These are phyloP conservation scores for Onthophagus sagittarius DNA, from an alignment of 2,888 invertebrate genomes.

Conservation along the genomic window DNA sequence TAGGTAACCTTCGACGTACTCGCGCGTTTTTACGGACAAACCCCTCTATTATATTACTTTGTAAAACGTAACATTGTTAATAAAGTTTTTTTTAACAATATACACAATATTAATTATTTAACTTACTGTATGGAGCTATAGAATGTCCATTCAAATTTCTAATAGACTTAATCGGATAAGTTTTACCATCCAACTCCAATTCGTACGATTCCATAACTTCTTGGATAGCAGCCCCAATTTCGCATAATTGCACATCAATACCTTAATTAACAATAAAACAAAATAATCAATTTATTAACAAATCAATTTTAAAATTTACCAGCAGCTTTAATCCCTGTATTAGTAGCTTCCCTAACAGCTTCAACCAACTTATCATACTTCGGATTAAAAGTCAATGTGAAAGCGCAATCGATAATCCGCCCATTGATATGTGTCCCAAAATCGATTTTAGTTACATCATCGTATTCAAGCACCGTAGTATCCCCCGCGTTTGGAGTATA, in stretches of 20 bases:
- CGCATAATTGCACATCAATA: constrained; percentile 95
- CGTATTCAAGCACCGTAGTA: constrained; percentile 86
- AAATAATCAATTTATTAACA: background rate
- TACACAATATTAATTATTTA: too few relatives aligned
- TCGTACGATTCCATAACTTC: constrained; percentile 99
- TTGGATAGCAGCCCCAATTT: constrained; percentile 94
- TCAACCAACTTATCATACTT: constrained; percentile 92
- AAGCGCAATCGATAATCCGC: constrained; percentile 97
- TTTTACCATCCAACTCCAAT: constrained; percentile 93
- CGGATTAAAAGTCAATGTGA: constrained; percentile 94
- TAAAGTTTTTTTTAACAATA: too few relatives aligned
- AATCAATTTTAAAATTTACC: constrained; percentile 30
- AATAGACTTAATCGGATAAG: constrained; percentile 94
- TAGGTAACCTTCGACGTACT: too few relatives aligned
- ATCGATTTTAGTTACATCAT: constrained; percentile 98
- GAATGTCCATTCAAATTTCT: constrained; percentile 98
- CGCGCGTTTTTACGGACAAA: too few relatives aligned
- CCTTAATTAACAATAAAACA: constrained; percentile 61
- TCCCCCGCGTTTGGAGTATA: constrained; percentile 99
- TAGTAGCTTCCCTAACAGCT: constrained; percentile 97
- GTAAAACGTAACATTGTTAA: too few relatives aligned
- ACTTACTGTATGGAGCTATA: constrained; percentile 96
- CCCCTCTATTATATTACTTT: too few relatives aligned
- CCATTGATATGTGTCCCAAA: constrained; percentile 99
- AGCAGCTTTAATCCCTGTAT: constrained; percentile 84